Conservation (phyloP, 2,888 invertebrate species). For the Kuschelorhynchus macadamiae region DNA sequence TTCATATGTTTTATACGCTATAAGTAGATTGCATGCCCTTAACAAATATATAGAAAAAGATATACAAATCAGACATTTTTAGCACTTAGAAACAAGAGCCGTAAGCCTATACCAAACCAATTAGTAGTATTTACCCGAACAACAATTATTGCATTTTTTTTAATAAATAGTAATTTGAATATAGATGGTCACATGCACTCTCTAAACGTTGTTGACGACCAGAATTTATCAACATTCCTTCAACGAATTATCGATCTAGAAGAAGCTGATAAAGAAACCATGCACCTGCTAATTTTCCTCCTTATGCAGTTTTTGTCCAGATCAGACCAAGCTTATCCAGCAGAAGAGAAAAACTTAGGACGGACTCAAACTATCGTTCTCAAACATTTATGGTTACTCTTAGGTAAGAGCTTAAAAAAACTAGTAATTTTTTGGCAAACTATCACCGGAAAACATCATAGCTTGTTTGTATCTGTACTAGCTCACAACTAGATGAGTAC, state of each 20-base stretch:
- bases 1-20: too few relatives aligned
- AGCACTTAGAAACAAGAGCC: too few relatives aligned
- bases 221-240: constrained; percentile 82
- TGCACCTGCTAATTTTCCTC: constrained; percentile 93
- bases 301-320: constrained; percentile 96
- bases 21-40: too few relatives aligned
- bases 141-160: too few relatives aligned
- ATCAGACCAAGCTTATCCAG: constrained; percentile 85
- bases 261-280: constrained; percentile 95
- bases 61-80: too few relatives aligned
- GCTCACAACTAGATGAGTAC: too few relatives aligned
- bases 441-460: too few relatives aligned
- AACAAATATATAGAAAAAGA: too few relatives aligned
- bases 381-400: constrained; percentile 89
- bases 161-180: constrained; percentile 54
- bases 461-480: too few relatives aligned
- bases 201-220: constrained; percentile 85
- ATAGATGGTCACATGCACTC: constrained; percentile 89
- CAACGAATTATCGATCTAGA: constrained; percentile 93
- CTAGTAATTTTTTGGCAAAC: not conserved
- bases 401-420: constrained; percentile 64
- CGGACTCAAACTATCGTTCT: constrained; percentile 90
- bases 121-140: too few relatives aligned
- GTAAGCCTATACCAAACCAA: too few relatives aligned
- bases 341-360: constrained; percentile 85